Conservation (phyloP, 2,797 vertebrate genomes). For the Sebastes flavidus region DNA sequence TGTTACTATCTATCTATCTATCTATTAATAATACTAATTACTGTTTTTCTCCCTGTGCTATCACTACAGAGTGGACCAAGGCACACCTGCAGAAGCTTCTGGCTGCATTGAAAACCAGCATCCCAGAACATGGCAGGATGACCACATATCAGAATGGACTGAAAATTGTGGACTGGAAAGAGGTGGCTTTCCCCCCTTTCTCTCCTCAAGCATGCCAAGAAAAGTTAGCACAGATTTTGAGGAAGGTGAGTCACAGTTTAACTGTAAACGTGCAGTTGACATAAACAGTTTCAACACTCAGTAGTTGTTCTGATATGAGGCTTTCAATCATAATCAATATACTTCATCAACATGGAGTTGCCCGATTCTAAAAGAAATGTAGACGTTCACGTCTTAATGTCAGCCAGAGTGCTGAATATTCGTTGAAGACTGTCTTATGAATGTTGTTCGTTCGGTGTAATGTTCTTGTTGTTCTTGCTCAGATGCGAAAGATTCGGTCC, state of each 20-base stretch:
- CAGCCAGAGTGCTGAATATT: not conserved
- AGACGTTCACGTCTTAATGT: not conserved
- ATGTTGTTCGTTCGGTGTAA: not conserved
- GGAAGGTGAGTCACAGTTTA: slow-evolving; percentile 77
- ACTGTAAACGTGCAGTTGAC: too few relatives aligned
- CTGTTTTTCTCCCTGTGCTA: not conserved
- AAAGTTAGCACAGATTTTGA: slow-evolving; percentile 87
- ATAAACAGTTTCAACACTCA: not conserved
- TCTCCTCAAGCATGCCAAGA: slow-evolving; percentile 87
- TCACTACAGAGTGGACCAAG: slow-evolving; percentile 81
- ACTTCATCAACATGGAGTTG: not conserved
- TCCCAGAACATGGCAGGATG: slow-evolving; percentile 73
- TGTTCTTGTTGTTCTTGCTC: slow-evolving; percentile 5
- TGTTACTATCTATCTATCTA: too few relatives aligned
- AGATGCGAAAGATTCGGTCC: slow-evolving; percentile 89
- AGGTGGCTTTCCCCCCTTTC: slow-evolving; percentile 89
- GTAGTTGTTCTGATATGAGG: not conserved
- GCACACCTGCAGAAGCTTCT: slow-evolving; percentile 85
- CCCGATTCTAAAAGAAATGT: not conserved
- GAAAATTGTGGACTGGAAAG: slow-evolving; percentile 87
- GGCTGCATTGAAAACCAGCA: slow-evolving; percentile 82
- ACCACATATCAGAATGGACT: slow-evolving; percentile 77
- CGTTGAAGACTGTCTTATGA: not conserved
- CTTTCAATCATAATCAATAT: not conserved
- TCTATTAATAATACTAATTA: not conserved